These are phyloP conservation scores for Diaprepes abbreviatus DNA, from an alignment of 2,888 invertebrate species.

Conservation along the genomic window DNA sequence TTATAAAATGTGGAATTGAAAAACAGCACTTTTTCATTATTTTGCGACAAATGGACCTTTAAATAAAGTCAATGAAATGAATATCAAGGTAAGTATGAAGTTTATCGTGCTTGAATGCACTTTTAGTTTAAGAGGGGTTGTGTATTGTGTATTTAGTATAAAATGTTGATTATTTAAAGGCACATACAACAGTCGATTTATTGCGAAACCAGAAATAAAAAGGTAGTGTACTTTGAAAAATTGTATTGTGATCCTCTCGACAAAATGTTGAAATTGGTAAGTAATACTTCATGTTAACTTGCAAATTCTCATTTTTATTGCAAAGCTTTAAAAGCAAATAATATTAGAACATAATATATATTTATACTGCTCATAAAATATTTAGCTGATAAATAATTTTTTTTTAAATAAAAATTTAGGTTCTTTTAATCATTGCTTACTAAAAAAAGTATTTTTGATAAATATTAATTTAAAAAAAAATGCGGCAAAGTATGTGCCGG, in stretches of 20 bases:
- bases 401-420: too few relatives aligned
- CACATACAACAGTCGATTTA: neutral
- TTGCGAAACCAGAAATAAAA: neutral
- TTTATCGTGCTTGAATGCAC: constrained; percentile 19
- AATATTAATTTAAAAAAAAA: too few relatives aligned
- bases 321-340: too few relatives aligned
- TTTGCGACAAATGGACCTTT: constrained; percentile 28
- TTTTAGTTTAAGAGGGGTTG: constrained; percentile 1
- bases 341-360: too few relatives aligned
- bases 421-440: too few relatives aligned
- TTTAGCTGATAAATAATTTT: too few relatives aligned
- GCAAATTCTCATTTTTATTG: too few relatives aligned
- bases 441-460: too few relatives aligned
- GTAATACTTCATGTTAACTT: neutral
- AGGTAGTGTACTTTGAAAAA: neutral
- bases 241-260: neutral
- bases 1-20: neutral
- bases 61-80: constrained; percentile 32
- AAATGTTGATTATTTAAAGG: constrained; percentile 1
- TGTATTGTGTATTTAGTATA: constrained; percentile 3
- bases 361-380: too few relatives aligned
- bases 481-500: too few relatives aligned
- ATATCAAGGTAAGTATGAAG: constrained; percentile 36
- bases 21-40: neutral
- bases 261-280: constrained; percentile 25